Evolutionary conservation across 2,797 vertebrate species (phyloP).

Genomic region (Poeciliopsis presidionis): DNA sequence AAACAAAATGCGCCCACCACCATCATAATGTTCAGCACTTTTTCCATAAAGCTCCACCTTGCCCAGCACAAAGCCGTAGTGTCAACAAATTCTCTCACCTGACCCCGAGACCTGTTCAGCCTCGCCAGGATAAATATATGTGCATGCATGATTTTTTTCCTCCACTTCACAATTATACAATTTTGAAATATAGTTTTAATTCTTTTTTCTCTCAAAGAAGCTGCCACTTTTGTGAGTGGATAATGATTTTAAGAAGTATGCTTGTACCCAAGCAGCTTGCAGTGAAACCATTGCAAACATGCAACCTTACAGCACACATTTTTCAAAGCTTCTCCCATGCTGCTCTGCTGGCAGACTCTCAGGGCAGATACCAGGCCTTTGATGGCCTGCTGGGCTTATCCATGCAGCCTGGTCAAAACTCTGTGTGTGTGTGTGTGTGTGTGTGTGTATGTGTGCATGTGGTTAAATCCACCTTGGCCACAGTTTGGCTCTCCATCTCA

Average conservation of each 20-base stretch:
- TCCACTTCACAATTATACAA: background rate
- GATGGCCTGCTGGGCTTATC: slow-evolving; percentile 63
- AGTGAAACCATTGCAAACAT: slow-evolving; percentile 40
- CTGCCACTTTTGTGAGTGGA: slow-evolving; percentile 3
- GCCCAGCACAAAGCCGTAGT: background rate
- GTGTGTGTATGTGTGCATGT: slow-evolving; percentile 58
- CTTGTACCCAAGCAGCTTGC: background rate
- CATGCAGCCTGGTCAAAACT: slow-evolving; percentile 59
- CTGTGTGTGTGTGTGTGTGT: slow-evolving; percentile 48
- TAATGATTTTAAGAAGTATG: slow-evolving; percentile 30
- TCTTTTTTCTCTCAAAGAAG: background rate
- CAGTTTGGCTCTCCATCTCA: slow-evolving; percentile 78
- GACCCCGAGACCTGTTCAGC: background rate
- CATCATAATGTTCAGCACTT: background rate
- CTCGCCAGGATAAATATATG: background rate
- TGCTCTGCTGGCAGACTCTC: slow-evolving; percentile 54
- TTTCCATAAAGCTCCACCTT: background rate
- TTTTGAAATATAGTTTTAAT: background rate
- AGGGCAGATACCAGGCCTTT: slow-evolving; percentile 67
- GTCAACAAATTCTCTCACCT: background rate
- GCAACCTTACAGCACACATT: slow-evolving; percentile 37
- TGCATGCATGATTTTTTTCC: background rate
- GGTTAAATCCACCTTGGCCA: slow-evolving; percentile 79
- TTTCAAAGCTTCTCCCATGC: slow-evolving; percentile 45
- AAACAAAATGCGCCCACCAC: background rate